phyloP scores from a whole-genome alignment of 2,888 invertebrate species.

The Tortrix viridana region DNA sequence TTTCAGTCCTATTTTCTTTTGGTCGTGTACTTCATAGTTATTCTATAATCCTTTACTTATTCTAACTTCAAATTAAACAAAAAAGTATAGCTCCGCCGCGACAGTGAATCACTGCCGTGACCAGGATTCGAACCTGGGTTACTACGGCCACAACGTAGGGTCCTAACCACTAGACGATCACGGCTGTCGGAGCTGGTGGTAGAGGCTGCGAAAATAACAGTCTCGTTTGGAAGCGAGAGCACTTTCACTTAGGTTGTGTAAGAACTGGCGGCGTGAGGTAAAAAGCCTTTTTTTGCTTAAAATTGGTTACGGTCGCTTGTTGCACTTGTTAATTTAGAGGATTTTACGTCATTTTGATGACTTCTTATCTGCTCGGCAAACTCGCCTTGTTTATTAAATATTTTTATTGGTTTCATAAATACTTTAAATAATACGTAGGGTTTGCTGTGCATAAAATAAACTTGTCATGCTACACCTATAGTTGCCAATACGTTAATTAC shows the following conservation, averaged over 20 bases:
- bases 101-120: conserved; percentile 80
- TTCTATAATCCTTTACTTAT: too few relatives aligned
- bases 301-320: neutral
- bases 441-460: too few relatives aligned
- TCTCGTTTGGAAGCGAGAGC: conserved; percentile 26
- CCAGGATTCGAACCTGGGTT: conserved; percentile 91
- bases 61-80: conserved; percentile 17
- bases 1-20: too few relatives aligned
- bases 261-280: neutral
- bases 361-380: too few relatives aligned
- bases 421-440: too few relatives aligned
- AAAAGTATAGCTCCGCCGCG: conserved; percentile 51
- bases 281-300: neutral
- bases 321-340: neutral
- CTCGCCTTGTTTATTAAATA: too few relatives aligned
- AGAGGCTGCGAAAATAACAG: conserved; percentile 38
- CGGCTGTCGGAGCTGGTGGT: conserved; percentile 78
- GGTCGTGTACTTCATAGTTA: too few relatives aligned
- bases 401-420: too few relatives aligned
- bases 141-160: conserved; percentile 90
- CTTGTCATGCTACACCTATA: too few relatives aligned
- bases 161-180: conserved; percentile 90
- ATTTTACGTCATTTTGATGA: neutral
- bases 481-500: too few relatives aligned
- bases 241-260: conserved; percentile 12